phyloP scores from a whole-genome alignment of 2,113 vertebrate species.

The Ursus arctos region DNA sequence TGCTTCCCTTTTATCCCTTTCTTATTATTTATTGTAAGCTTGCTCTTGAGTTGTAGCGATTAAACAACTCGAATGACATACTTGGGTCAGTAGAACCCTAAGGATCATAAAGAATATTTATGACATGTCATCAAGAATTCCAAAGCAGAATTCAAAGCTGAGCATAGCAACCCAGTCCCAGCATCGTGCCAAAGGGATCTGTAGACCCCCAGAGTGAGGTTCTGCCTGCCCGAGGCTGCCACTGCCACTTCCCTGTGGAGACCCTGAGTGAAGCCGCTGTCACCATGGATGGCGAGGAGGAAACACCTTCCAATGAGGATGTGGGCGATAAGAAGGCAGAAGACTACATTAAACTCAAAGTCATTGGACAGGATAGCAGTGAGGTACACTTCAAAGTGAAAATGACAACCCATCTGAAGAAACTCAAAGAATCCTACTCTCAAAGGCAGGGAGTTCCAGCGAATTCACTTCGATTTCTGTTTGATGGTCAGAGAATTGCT shows the following conservation, averaged over 20 bases:
- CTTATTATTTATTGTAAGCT: conserved; percentile 1
- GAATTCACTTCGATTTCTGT: not conserved
- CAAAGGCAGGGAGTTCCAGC: not conserved
- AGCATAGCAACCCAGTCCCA: not conserved
- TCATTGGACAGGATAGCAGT: not conserved
- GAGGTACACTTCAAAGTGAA: not conserved
- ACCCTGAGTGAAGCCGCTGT: not conserved
- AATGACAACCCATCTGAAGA: not conserved
- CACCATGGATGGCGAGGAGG: not conserved
- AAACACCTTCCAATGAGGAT: not conserved
- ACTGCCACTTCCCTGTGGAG: not conserved
- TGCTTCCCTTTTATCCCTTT: not conserved
- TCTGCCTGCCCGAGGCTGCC: not conserved
- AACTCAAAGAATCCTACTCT: not conserved
- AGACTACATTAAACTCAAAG: not conserved
- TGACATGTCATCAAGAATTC: not conserved
- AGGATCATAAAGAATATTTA: not conserved
- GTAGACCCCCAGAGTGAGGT: not conserved
- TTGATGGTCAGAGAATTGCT: not conserved
- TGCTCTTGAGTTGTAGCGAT: not conserved
- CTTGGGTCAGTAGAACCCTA: not conserved
- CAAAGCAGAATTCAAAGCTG: not conserved
- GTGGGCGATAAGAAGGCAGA: not conserved
- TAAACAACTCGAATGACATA: not conserved
- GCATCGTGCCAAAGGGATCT: not conserved